Conservation (phyloP, 30 jellyfish, hydroid and myxozoan species). For the Pseudorhiza aurosa region DNA sequence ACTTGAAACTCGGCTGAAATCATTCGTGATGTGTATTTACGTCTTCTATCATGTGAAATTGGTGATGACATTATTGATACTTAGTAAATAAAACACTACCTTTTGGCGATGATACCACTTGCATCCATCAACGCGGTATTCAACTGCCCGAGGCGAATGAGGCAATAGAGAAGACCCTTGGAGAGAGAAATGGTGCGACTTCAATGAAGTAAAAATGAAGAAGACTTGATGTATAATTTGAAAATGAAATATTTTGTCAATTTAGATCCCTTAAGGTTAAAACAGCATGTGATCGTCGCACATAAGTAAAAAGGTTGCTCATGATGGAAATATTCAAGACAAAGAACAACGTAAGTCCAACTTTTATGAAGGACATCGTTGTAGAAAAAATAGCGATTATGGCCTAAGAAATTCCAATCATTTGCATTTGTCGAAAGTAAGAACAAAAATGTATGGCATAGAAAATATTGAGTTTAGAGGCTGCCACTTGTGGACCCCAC, state of each 20-base stretch:
- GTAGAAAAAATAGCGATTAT: neutral
- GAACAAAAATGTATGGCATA: neutral
- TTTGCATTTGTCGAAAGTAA: conserved; percentile 11
- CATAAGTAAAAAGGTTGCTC: too few relatives aligned
- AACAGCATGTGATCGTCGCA: too few relatives aligned
- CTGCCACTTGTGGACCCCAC: neutral
- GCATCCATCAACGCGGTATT: conserved; percentile 85
- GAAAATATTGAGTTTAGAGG: conserved; percentile 5
- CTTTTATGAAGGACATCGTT: neutral
- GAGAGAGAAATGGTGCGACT: too few relatives aligned
- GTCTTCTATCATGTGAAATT: too few relatives aligned
- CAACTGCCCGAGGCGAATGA: conserved; percentile 12
- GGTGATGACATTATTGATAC: too few relatives aligned
- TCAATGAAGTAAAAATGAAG: too few relatives aligned
- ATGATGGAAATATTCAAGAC: neutral
- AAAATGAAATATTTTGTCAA: too few relatives aligned
- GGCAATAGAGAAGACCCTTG: conserved; percentile 46
- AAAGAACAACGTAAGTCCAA: neutral
- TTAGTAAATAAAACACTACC: conserved; percentile 48
- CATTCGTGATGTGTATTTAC: too few relatives aligned
- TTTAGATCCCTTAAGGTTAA: too few relatives aligned
- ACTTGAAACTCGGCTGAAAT: too few relatives aligned
- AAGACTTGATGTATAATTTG: too few relatives aligned
- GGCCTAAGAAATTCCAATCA: conserved; percentile 15
- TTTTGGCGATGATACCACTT: conserved; percentile 64